Conservation (phyloP, 2,113 vertebrate species). For the Rhipidura dahli region DNA sequence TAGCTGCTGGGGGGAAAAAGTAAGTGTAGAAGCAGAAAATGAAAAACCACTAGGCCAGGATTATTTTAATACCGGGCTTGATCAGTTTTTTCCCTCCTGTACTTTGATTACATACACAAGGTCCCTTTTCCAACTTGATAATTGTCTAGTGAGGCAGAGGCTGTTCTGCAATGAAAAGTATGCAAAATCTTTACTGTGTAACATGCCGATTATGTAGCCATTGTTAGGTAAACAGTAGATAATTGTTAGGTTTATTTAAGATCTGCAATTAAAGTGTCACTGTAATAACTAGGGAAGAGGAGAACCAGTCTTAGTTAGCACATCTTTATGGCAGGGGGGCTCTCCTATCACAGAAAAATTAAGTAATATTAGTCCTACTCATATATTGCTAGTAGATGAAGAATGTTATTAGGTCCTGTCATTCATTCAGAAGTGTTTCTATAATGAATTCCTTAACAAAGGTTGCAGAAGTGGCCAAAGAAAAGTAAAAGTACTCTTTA, state of each 20-base stretch:
- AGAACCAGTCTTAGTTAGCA: neutral
- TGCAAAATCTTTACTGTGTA: neutral
- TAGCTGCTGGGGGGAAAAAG: neutral
- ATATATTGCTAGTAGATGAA: neutral
- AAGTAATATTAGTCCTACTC: neutral
- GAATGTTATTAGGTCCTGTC: neutral
- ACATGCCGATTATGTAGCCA: neutral
- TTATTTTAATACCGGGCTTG: neutral
- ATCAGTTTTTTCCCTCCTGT: neutral
- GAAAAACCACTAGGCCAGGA: neutral
- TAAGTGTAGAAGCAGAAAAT: neutral
- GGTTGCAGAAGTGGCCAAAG: neutral
- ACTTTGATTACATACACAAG: neutral
- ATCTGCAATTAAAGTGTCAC: neutral
- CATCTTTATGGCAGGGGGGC: neutral
- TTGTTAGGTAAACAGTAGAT: neutral
- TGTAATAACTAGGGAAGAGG: neutral
- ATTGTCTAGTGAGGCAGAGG: neutral
- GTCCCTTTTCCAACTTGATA: neutral
- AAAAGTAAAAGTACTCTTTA: neutral
- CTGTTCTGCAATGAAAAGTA: neutral
- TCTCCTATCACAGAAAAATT: neutral
- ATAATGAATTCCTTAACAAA: neutral
- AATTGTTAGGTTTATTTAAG: neutral
- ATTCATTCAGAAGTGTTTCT: neutral